These are phyloP conservation scores for Darevskia nairensis DNA, from an alignment of 2,797 vertebrate genomes.

Conservation along the genomic window DNA sequence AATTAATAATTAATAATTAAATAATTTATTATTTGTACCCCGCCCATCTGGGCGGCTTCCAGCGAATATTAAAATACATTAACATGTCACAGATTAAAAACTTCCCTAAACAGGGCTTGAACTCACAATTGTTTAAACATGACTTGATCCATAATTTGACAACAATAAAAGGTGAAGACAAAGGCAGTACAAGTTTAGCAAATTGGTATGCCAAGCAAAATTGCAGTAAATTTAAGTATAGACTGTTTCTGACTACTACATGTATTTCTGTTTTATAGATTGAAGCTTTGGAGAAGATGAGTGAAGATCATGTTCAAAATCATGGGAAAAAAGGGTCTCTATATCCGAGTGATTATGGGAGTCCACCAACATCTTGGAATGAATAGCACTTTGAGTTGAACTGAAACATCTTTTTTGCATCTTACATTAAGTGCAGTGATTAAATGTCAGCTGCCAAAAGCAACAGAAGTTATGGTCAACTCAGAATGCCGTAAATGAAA, in stretches of 20 bases:
- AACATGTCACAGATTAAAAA: too few species aligned
- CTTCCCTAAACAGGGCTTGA: background rate
- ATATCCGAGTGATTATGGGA: slow-evolving; percentile 75
- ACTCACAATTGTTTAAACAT: background rate
- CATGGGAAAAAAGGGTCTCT: slow-evolving; percentile 85
- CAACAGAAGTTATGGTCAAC: slow-evolving; percentile 59
- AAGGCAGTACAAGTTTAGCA: background rate
- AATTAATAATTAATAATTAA: too few species aligned
- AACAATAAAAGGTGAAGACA: background rate
- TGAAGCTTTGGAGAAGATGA: slow-evolving; percentile 92
- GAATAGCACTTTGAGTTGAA: slow-evolving; percentile 70
- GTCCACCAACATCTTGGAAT: slow-evolving; percentile 78
- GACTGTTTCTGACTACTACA: background rate
- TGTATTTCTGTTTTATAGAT: slow-evolving; percentile 81
- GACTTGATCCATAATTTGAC: background rate
- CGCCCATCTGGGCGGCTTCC: too few species aligned
- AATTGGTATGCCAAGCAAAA: background rate
- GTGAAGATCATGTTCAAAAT: slow-evolving; percentile 93
- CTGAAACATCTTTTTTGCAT: slow-evolving; percentile 54
- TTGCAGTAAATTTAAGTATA: background rate
- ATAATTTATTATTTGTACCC: too few species aligned
- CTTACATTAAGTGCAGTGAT: slow-evolving; percentile 59
- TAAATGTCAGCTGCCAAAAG: slow-evolving; percentile 56
- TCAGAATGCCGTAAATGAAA: slow-evolving; percentile 66
- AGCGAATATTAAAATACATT: too few species aligned